Conservation (phyloP, 2,797 vertebrate species). For the Hoplostethus atlanticus region DNA sequence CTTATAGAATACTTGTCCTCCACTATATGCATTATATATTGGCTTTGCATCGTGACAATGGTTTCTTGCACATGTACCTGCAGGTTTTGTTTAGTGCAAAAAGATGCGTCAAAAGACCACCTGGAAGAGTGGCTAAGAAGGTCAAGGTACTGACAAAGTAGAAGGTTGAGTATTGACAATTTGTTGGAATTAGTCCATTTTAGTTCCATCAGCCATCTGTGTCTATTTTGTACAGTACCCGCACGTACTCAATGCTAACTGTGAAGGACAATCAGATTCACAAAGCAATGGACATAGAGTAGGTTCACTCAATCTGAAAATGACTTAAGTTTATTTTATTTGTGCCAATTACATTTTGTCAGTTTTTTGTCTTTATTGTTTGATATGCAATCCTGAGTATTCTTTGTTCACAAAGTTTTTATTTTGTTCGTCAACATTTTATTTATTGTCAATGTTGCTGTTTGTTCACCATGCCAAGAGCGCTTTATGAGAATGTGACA, state of each 20-base stretch:
- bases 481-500: conserved; percentile 85
- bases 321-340: conserved; percentile 80
- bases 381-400: conserved; percentile 85
- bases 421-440: conserved; percentile 81
- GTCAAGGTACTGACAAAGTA: conserved; percentile 74
- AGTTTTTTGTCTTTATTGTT: conserved; percentile 73
- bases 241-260: conserved; percentile 77
- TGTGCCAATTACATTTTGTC: conserved; percentile 84
- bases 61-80: conserved; percentile 75
- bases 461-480: conserved; percentile 83
- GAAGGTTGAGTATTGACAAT: conserved; percentile 63
- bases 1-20: conserved; percentile 70
- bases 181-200: conserved; percentile 61
- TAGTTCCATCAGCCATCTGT: conserved; percentile 68
- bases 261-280: conserved; percentile 89
- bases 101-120: conserved; percentile 58
- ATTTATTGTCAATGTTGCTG: conserved; percentile 89
- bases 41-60: conserved; percentile 79
- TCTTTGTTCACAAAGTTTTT: conserved; percentile 75
- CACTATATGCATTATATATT: conserved; percentile 69
- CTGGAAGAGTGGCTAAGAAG: conserved; percentile 64
- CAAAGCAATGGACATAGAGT: conserved; percentile 79
- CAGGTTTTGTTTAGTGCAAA: conserved; percentile 69
- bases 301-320: conserved; percentile 82
- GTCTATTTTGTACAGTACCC: conserved; percentile 78